Base-by-base conservation (phyloP, 1,140 invertebrate genomes). In the Caenorhabditis briggsae region DNA sequence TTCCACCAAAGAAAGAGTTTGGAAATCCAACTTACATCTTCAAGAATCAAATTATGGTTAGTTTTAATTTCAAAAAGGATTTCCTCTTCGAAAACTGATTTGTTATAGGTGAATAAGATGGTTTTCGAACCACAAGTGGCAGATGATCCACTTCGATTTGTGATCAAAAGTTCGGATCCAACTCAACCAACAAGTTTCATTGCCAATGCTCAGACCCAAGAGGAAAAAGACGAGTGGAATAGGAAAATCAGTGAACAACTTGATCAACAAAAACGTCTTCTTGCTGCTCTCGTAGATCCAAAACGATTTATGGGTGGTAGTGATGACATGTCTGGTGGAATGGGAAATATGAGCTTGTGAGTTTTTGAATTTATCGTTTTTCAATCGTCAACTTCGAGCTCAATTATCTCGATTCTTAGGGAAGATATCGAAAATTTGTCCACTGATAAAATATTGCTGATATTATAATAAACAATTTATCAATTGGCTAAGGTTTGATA, bases 1-100 rank as follows among this genome's bases (percentile, higher is more conserved):
- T 92, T 53, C 86, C 88, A 41, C 92, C 96, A 92, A 97, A 97
- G 93, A 96, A 95, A 41, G 96, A 97, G 93, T 98, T 97, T 92
- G 95, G 96, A 85, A 97, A 95, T 94, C 97, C 97, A 88, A 96
- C 95, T 58, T 99, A 98, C 93, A 95, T 97, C 90, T 98, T 97
- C 94, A 98, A 98, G 93, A 96, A 96, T 93, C 97, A 98, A 92
- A 95, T 99, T 90, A 97, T 97, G 95, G 97, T 98, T 93, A 53
- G 50, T 20, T 25, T 12, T 33, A 23, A 7, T 25, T n/a, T 43
- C 2, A 9, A 20, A n/a, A 33, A 46, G 20, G 14, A 70, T 41
- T 5, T 2, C 16, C 50, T 2, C 85, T 86, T 58, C 43, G 8
- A n/a, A 89, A 16, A 61, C 74, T 9, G 50, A 23, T 25, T 12